Evolutionary conservation across 2,888 invertebrate genomes (phyloP).

Genomic region (Orthonychiurus folsomi): DNA sequence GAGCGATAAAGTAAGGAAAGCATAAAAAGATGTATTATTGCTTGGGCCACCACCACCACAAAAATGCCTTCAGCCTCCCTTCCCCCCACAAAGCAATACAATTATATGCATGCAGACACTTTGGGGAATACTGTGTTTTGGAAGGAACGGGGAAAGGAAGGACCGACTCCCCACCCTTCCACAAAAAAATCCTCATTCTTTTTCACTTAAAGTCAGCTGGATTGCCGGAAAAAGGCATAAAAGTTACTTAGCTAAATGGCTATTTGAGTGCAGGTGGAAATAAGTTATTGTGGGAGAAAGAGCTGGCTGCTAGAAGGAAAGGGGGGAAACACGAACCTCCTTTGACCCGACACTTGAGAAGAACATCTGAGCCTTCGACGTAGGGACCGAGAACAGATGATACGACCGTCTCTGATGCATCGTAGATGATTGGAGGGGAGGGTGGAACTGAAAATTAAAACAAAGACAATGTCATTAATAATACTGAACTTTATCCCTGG

Average conservation of each 20-base stretch:
- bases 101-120: neutral
- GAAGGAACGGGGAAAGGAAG: too few relatives aligned
- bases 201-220: slow-evolving; percentile 1
- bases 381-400: slow-evolving; percentile 71
- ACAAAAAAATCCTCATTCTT: neutral
- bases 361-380: slow-evolving; percentile 72
- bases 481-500: too few relatives aligned
- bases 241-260: slow-evolving; percentile 1
- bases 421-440: slow-evolving; percentile 69
- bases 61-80: too few relatives aligned
- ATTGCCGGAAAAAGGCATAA: neutral
- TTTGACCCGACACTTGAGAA: slow-evolving; percentile 72
- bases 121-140: neutral
- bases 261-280: slow-evolving; percentile 1
- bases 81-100: too few relatives aligned
- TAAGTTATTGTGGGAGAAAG: slow-evolving; percentile 1
- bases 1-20: neutral
- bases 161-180: too few relatives aligned
- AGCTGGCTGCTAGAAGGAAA: slow-evolving; percentile 3
- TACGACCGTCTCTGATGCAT: slow-evolving; percentile 71
- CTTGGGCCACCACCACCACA: neutral
- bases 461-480: too few relatives aligned
- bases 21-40: slow-evolving; percentile 1
- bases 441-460: slow-evolving; percentile 65
- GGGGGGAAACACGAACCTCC: slow-evolving; percentile 49